Evolutionary conservation across 1,140 invertebrate species (phyloP).

Genomic region (Pogonomyrmex barbatus): DNA sequence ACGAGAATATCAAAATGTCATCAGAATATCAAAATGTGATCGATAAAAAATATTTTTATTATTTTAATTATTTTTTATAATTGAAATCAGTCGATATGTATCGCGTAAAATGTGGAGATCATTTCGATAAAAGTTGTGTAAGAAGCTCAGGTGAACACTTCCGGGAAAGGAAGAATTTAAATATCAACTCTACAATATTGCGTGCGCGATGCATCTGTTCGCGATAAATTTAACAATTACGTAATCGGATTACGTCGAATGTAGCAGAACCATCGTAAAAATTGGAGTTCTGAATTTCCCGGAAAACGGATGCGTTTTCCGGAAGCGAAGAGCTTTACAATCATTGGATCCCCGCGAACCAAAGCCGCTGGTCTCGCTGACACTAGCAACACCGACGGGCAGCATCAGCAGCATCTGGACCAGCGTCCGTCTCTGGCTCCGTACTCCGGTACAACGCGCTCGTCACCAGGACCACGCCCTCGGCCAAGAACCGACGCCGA

Average conservation of each 20-base stretch:
- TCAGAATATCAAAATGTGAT: background rate
- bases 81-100: background rate
- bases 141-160: background rate
- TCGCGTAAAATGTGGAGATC: background rate
- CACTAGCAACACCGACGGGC: background rate
- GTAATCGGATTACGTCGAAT: constrained; percentile 8
- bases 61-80: background rate
- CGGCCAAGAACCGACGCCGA: constrained; percentile 76
- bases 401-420: constrained; percentile 41
- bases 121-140: background rate
- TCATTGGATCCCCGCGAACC: background rate
- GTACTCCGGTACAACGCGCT: constrained; percentile 67
- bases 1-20: background rate
- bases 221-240: constrained; percentile 27
- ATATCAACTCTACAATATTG: background rate
- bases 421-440: constrained; percentile 39
- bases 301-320: background rate
- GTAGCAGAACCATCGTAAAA: background rate
- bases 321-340: background rate
- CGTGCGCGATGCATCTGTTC: background rate
- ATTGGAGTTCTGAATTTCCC: background rate
- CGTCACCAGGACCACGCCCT: constrained; percentile 80
- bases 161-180: background rate
- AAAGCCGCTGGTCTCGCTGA: background rate
- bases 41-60: background rate